Evolutionary conservation across 2,888 invertebrate species (phyloP), one percentile per base, ranked within the genome.

Genomic region (Smittia sp.): DNA sequence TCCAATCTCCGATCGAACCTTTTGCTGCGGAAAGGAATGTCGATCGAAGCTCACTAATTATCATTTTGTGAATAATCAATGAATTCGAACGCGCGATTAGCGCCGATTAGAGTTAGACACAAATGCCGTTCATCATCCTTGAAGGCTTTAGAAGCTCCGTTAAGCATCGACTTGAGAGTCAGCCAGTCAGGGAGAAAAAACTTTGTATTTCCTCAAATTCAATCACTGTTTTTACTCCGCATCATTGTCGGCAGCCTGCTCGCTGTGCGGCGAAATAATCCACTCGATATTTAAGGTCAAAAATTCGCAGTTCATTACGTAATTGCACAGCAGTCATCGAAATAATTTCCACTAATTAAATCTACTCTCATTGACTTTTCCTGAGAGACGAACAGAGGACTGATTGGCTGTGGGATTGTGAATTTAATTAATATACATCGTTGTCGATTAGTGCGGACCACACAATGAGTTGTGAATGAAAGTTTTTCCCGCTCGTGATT

Each of bases 261-360:
- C 46, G 15, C 11, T 46, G 46, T 22, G 7, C 20, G 20, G 58
- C 58, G 22, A 22, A 20, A 58, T 18, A 58, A 20, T 9, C 58
- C 58, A 58, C 58, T 58, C 58, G n/a, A 22, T 22, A 22, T 18
- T 22, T 58, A 58, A 58, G 58, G 58, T 58, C 58, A 58, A 58
- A 58, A 58, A 58, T 58, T 58, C n/a, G 18, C 22, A 18, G 7
- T 4, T 58, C 58, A 18, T 58, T 58, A 18, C 22, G 58, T 58
- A 22, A 58, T 58, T 58, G 22, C 22, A 13, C 6, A 58, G n/a
- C 46, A 58, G 22, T 58, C 22, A 22, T 58, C 1, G 22, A 58
- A 7, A 3, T 18, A 58, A 9, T 58, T 58, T 58, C 7, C 20
- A 58, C 58, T 7, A 58, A 58, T 20, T 18, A 58, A 58, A 18